These are phyloP conservation scores for Xiphorhynchus elegans DNA, from an alignment of 2,113 vertebrate species.

Conservation along the genomic window DNA sequence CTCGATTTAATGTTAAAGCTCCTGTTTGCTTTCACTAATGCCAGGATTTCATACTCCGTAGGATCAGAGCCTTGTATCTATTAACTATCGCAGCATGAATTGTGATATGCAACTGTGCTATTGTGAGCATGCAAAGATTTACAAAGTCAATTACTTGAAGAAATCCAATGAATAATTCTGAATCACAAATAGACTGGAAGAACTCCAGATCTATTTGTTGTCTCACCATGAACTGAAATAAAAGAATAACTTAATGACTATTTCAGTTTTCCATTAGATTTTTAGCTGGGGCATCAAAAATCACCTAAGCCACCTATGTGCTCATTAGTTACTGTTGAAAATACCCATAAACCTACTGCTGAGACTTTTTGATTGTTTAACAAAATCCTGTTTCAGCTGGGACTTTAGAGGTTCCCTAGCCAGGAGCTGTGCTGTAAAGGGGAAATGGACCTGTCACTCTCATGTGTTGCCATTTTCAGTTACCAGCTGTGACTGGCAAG, in stretches of 20 bases:
- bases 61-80: neutral
- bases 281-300: neutral
- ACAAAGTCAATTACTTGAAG: neutral
- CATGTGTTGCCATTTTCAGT: neutral
- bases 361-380: neutral
- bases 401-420: neutral
- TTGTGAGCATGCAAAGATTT: neutral
- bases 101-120: conserved; percentile 10
- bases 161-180: neutral
- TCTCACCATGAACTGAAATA: neutral
- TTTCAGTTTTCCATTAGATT: neutral
- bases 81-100: conserved; percentile 6
- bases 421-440: neutral
- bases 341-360: neutral
- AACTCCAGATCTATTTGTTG: conserved; percentile 15
- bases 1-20: neutral
- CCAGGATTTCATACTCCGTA: conserved; percentile 3
- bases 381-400: neutral
- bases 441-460: neutral
- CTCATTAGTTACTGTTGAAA: neutral
- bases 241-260: neutral
- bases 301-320: neutral
- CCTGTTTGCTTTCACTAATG: neutral
- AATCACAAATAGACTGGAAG: neutral
- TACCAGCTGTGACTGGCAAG: neutral